Base-by-base conservation (phyloP, 2,888 invertebrate species). In the Agrotis ipsilon region DNA sequence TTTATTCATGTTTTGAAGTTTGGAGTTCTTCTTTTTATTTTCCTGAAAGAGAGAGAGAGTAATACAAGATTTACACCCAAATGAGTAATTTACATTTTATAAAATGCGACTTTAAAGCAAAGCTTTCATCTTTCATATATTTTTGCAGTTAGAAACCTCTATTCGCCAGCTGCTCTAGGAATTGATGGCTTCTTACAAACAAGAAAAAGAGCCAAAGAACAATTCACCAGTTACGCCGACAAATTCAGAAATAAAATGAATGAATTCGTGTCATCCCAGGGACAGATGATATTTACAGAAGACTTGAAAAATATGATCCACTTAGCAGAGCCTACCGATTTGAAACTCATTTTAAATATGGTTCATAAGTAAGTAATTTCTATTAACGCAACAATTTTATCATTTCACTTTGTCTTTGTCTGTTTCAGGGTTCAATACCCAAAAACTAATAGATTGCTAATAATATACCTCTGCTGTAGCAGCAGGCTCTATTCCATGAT, bases 261-360 rank as follows among this genome's bases (percentile, higher is more conserved):
- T 16, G 97, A 97, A 65, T 97, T 97, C 89, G 93, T 97, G 0
- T 83, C 92, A 4, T 94, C 96, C 19, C 92, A 96, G 0, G 96
- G 96, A 75, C 97, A 96, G 81, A 97, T 98, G 97, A 97, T 98
- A 78, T 98, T 98, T 87, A 98, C 98, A 9, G 98, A 98, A 93
- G 98, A 98, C 92, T 93, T 98, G 16, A 98, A 98, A 91, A 98
- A 98, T 89, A 98, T 98, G 97, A 89, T 98, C 6, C 97, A 98
- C 87, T 90, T 98, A 65, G 97, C 97, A 3, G 97, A 97, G 73
- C 96, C 96, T 43, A 90, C 95, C 14, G 98, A 98, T 89, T 80
- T 98, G 18, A 92, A 97, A 11, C 92, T 98, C 21, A 89, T 98
- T 2, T 85, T 96, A 13, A 95, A 97, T 84, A 98, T 98, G 98